Evolutionary conservation across 1,140 invertebrate species (phyloP).

Genomic region (Lasioglossum baleicum): DNA sequence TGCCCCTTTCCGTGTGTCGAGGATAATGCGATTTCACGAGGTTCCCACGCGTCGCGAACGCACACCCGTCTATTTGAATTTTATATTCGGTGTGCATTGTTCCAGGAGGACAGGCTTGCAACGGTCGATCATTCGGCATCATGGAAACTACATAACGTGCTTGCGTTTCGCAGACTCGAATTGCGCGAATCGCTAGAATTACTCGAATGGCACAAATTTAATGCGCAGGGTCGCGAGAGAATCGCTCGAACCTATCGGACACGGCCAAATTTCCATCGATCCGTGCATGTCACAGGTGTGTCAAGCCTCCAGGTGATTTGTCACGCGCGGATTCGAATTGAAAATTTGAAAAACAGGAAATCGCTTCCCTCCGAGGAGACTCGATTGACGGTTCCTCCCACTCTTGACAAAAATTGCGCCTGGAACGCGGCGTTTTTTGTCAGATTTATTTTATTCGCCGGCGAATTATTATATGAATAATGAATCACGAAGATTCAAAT

Average conservation of each 20-base stretch:
- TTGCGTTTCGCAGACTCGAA: constrained; percentile 27
- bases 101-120: constrained; percentile 25
- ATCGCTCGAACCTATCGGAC: constrained; percentile 11
- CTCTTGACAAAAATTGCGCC: neutral
- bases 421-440: too few relatives aligned
- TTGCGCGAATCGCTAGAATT: constrained; percentile 29
- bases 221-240: constrained; percentile 13
- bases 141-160: constrained; percentile 24
- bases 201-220: constrained; percentile 38
- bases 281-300: constrained; percentile 12
- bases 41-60: constrained; percentile 19
- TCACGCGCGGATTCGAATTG: neutral
- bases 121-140: constrained; percentile 9
- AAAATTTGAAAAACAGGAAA: constrained; percentile 1
- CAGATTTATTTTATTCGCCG: too few relatives aligned
- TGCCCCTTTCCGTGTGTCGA: constrained; percentile 17
- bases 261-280: constrained; percentile 34
- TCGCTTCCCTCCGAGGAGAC: neutral
- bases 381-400: neutral
- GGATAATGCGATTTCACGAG: constrained; percentile 56
- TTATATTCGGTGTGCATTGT: constrained; percentile 56
- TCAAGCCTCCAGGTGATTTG: constrained; percentile 28
- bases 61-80: constrained; percentile 50
- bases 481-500: too few relatives aligned
- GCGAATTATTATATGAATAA: too few relatives aligned